Evolutionary conservation across 2,113 vertebrate species (phyloP), one percentile per base, ranked within the genome.

Genomic region (Geococcyx californianus): DNA sequence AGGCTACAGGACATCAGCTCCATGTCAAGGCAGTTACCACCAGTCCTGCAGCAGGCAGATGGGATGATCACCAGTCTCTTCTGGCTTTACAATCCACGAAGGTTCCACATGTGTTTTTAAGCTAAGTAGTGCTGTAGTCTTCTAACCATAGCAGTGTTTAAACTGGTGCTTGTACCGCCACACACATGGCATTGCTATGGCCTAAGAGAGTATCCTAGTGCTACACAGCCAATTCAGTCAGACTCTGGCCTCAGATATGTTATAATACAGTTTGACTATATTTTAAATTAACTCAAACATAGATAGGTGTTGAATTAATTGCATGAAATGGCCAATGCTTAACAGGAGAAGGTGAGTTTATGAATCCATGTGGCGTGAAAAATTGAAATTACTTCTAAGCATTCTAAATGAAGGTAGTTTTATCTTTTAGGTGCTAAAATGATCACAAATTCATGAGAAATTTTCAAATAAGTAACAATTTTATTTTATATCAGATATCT

Each of bases 381-480:
- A 87, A n/a, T 9, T 24, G 38, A 45, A 28, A 42, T 89, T 23
- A 42, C 34, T 81, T 72, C 38, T 78, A 38, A 93, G 60, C 44
- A 75, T 44, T 20, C 3, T 64, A 63, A 78, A 64, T 28, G 6
- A 74, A 75, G 33, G 24, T n/a, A 44, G 44, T 34, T 89, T 87
- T 60, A 55, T 40, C 47, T 40, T 42, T 4, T 21, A 45, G 14
- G 5, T 64, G 23, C 69, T 75, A 40, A 56, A 90, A 74, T 5
- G 19, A n/a, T 19, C 2, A 0, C 3, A 51, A 26, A 8, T 29
- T 89, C 29, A 10, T 2, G 1, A 49, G 49, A 81, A 33, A 7
- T 7, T 42, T 64, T 87, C 29, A n/a, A 42, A 44, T 45, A 54
- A 44, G 28, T 55, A 51, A 45, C 7, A 0, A 23, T 21, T 77